phyloP scores from a whole-genome alignment of 2,113 vertebrate genomes.

The Toxostoma redivivum region DNA sequence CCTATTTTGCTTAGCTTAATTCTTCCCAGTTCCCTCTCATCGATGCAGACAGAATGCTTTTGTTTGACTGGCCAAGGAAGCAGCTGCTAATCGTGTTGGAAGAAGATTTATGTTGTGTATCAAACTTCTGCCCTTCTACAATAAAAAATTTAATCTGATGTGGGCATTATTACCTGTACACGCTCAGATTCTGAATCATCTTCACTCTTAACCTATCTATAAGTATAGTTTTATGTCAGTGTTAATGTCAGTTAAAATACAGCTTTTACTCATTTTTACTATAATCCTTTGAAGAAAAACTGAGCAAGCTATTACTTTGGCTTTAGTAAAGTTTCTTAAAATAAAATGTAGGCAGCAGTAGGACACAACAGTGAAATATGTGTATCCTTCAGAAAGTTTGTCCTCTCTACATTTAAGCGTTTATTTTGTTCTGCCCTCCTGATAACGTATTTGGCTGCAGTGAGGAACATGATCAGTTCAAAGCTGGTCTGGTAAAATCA shows the following conservation, averaged over 20 bases:
- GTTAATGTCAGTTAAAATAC: neutral
- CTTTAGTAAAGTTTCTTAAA: neutral
- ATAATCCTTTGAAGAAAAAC: neutral
- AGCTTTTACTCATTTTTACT: neutral
- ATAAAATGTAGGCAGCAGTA: neutral
- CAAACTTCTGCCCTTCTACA: neutral
- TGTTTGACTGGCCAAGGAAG: neutral
- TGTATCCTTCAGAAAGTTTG: neutral
- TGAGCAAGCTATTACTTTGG: neutral
- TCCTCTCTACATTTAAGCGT: neutral
- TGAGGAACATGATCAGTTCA: neutral
- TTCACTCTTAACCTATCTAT: neutral
- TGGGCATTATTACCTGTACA: neutral
- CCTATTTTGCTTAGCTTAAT: neutral
- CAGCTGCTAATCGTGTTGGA: neutral
- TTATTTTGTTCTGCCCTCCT: neutral
- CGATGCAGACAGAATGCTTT: neutral
- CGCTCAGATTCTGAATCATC: neutral
- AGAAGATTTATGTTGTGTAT: neutral
- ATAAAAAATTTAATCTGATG: neutral
- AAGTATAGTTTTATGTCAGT: neutral
- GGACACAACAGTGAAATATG: neutral
- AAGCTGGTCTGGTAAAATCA: neutral
- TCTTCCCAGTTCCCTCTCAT: neutral
- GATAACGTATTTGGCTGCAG: neutral